Conservation (phyloP, 2,888 invertebrate genomes). For the Brachylomia viminalis region DNA sequence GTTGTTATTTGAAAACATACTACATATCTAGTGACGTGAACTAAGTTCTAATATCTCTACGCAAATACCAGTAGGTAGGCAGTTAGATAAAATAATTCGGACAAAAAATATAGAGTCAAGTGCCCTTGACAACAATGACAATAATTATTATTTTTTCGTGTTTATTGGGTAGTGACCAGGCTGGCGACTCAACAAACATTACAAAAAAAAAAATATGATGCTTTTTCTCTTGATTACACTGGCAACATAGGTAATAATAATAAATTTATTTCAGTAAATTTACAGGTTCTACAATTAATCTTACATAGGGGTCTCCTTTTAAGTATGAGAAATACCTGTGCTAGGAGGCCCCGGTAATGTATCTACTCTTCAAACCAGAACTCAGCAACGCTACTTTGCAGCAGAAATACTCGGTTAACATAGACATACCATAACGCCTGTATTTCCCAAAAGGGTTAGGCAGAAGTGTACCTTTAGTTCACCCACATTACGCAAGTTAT, state of each 20-base stretch:
- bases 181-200: background rate
- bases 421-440: too few species aligned
- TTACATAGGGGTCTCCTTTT: too few species aligned
- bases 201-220: background rate
- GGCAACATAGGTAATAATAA: too few species aligned
- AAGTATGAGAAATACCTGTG: too few species aligned
- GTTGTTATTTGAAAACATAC: constrained; percentile 26
- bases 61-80: background rate
- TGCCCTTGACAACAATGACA: background rate
- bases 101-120: background rate
- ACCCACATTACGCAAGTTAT: too few species aligned
- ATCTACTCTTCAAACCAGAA: too few species aligned
- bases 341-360: too few species aligned
- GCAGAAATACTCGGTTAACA: too few species aligned
- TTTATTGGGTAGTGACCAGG: background rate
- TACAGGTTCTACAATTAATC: too few species aligned
- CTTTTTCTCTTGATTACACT: background rate
- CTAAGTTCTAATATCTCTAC: background rate
- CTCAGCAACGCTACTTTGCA: background rate
- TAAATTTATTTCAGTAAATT: too few species aligned
- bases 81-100: constrained; percentile 1
- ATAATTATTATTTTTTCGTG: background rate
- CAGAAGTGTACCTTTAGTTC: too few species aligned
- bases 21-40: background rate
- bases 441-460: too few species aligned